A percentile compares a stretch with the other conserved stretches of the same genome.
Evolutionary conservation across 2,888 invertebrate species (phyloP).

Genomic region (Diarsia rubi): DNA sequence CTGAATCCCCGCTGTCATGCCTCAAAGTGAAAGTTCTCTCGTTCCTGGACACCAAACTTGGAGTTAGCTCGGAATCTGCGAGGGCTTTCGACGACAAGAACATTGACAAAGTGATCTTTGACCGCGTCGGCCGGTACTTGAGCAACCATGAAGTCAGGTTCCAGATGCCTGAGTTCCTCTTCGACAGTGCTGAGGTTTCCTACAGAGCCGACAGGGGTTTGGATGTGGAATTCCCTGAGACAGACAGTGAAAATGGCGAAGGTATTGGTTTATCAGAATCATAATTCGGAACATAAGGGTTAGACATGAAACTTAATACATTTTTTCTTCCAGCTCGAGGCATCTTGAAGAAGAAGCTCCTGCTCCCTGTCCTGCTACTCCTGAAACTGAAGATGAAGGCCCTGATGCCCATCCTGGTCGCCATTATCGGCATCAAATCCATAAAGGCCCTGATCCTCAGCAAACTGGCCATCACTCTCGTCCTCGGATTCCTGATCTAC

Average conservation of each 20-base stretch:
- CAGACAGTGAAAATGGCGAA: constrained; percentile 89
- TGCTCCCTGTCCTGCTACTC: constrained; percentile 94
- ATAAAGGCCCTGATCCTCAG: constrained; percentile 96
- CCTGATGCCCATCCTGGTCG: constrained; percentile 95
- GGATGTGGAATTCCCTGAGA: constrained; percentile 91
- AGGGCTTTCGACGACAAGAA: constrained; percentile 91
- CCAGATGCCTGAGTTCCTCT: constrained; percentile 93
- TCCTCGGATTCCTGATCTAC: constrained; percentile 95
- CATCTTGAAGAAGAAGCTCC: constrained; percentile 95
- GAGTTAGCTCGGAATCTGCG: constrained; percentile 91
- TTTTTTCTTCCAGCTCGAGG: constrained; percentile 92
- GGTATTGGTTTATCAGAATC: constrained; percentile 77
- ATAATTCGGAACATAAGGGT: not conserved
- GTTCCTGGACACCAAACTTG: constrained; percentile 94
- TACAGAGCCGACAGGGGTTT: constrained; percentile 93
- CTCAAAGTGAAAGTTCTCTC: constrained; percentile 94
- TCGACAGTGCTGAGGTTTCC: constrained; percentile 92
- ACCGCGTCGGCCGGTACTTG: constrained; percentile 93
- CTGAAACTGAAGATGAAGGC: constrained; percentile 96
- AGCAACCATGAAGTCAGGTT: constrained; percentile 94
- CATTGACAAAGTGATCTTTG: constrained; percentile 94
- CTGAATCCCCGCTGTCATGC: constrained; percentile 93
- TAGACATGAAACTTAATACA: constrained; percentile 32
- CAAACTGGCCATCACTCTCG: constrained; percentile 95
- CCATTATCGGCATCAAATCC: constrained; percentile 95